Base-by-base conservation (phyloP, 1,140 invertebrate species). In the Drosophila watanabei region DNA sequence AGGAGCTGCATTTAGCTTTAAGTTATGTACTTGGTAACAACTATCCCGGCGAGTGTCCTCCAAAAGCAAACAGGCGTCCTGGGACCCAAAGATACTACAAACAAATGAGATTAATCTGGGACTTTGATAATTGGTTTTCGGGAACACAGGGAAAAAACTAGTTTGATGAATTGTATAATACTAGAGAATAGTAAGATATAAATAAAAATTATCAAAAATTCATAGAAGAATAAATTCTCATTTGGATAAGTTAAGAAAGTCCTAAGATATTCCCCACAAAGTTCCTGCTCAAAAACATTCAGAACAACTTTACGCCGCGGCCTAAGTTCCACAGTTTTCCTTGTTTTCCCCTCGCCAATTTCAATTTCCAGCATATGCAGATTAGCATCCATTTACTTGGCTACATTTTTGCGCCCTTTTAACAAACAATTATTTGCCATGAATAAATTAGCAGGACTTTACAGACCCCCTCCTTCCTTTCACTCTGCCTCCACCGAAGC, bases 371-470 rank as follows among this genome's bases (percentile, higher is more conserved):
- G 70, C 70, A 73, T 73, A 73, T 73, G 70, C 70, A 73, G 70
- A 73, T 73, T 73, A 73, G 70, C 54, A 73, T 61, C 68, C 70
- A 73, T 73, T 73, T 73, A 46, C 70, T 71, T 39, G 70, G 45
- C 70, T 73, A 73, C 58, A 57, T 79, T 60, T 33, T 64, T 52
- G 61, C 80, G 69, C 60, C 75, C 64, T 68, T 87, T 87, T 75
- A 75, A 64, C 70, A 79, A 89, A 90, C 82, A 89, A 89, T 89
- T 89, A 89, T 89, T 88, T 73, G 85, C 82, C 75, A 89, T 89
- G 85, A 89, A 89, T 89, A 89, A 89, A 89, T 89, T 89, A 89
- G 86, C 82, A 82, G 62, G 57, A 70, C 75, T 69, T 49, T 56
- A 24, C 43, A 48, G 68, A 45, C 66, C 35, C 1, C 35, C 39